A percentile compares a stretch with the other conserved stretches of the same genome.
Conservation (phyloP, 2,888 invertebrate species). For the Panorpa germanica region DNA sequence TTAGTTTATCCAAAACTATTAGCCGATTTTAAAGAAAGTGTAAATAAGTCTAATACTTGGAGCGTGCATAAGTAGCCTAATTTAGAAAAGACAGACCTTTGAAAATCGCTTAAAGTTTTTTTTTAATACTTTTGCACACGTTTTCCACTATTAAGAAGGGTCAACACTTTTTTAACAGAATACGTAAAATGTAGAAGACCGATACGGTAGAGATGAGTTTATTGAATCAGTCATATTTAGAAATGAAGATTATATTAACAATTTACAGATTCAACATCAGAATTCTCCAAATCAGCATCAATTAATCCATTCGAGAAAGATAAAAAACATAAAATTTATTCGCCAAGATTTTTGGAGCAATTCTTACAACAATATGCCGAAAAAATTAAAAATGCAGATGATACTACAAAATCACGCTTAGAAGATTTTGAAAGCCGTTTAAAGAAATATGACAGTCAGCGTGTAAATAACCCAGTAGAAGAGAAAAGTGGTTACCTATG, state of each 20-base stretch:
- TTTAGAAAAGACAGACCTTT: too few relatives aligned
- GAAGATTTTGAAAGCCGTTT: constrained; percentile 6
- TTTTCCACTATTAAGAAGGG: too few relatives aligned
- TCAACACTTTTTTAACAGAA: neutral
- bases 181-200: neutral
- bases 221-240: constrained; percentile 11
- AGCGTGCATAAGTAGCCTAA: too few relatives aligned
- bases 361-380: constrained; percentile 38
- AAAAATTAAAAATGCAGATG: constrained; percentile 23
- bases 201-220: neutral
- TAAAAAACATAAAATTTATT: too few relatives aligned
- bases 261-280: too few relatives aligned
- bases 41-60: too few relatives aligned
- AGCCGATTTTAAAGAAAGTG: too few relatives aligned
- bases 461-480: constrained; percentile 2
- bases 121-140: too few relatives aligned
- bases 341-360: constrained; percentile 38
- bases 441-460: neutral
- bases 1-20: too few relatives aligned
- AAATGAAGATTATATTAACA: constrained; percentile 22
- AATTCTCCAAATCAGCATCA: constrained; percentile 5
- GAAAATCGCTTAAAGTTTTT: too few relatives aligned
- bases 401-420: constrained; percentile 9
- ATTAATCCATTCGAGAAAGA: constrained; percentile 22
- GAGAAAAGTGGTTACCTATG: constrained; percentile 17